Percentiles rank a stretch among this genome's conserved stretches.
Conservation (phyloP, 2,797 vertebrate species). For the Pantherophis alleghaniensis region DNA sequence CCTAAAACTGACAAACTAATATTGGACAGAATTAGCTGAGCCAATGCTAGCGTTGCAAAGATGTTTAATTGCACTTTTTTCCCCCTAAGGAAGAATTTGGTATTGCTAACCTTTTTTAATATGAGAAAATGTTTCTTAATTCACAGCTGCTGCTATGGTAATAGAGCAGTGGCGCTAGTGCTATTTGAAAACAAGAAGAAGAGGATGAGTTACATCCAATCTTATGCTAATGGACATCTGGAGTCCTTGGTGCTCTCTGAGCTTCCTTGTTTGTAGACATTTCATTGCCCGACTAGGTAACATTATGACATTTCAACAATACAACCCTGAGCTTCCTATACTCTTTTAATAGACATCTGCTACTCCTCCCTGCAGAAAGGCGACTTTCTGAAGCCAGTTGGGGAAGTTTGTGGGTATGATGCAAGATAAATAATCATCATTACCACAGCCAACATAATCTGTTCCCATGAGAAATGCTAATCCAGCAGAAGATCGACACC, state of each 20-base stretch:
- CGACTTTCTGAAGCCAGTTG: neutral
- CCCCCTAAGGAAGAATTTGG: accelerated
- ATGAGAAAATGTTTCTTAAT: accelerated
- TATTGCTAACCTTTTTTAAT: accelerated
- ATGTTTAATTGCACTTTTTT: neutral
- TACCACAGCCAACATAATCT: neutral
- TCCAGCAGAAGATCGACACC: neutral
- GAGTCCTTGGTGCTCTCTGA: neutral
- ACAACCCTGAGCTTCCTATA: neutral
- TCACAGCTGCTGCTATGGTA: neutral
- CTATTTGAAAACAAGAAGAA: neutral
- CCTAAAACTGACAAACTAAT: neutral
- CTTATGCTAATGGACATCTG: neutral
- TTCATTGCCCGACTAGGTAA: neutral
- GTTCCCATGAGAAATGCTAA: neutral
- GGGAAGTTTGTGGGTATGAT: neutral
- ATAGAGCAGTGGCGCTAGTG: neutral
- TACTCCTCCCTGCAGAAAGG: neutral
- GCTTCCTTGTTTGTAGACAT: neutral
- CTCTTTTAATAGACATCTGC: neutral
- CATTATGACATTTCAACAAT: neutral
- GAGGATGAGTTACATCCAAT: neutral
- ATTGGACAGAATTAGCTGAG: neutral
- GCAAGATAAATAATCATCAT: neutral
- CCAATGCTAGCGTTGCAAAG: neutral